Conservation (phyloP, 2,888 invertebrate genomes). For the Hololepta plana region DNA sequence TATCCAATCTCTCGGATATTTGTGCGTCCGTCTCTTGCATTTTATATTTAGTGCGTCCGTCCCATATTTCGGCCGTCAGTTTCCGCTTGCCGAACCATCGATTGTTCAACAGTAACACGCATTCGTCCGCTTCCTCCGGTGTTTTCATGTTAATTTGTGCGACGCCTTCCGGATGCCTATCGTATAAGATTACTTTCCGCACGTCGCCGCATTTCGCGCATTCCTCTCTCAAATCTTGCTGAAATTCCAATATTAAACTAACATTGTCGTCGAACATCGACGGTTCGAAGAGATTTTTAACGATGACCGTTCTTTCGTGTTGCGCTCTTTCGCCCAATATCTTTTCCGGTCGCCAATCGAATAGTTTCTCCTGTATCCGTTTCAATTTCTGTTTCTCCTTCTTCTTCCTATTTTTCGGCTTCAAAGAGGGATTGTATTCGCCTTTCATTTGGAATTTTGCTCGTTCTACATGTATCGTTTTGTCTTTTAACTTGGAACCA, state of each 20-base stretch:
- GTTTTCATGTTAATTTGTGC: conserved; percentile 81
- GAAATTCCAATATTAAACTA: conserved; percentile 73
- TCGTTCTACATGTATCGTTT: conserved; percentile 71
- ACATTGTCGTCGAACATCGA: conserved; percentile 81
- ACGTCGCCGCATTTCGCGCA: conserved; percentile 84
- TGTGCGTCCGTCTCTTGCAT: conserved; percentile 84
- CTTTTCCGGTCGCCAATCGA: conserved; percentile 95
- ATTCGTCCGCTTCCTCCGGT: conserved; percentile 82
- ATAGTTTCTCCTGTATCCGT: conserved; percentile 82
- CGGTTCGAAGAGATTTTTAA: conserved; percentile 85
- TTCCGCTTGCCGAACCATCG: conserved; percentile 79
- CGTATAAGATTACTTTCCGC: conserved; percentile 77
- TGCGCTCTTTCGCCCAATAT: conserved; percentile 69
- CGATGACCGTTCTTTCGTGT: conserved; percentile 78
- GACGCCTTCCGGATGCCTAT: conserved; percentile 87
- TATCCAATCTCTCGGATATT: conserved; percentile 56
- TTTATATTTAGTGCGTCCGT: conserved; percentile 77
- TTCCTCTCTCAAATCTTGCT: conserved; percentile 78
- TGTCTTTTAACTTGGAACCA: conserved; percentile 62
- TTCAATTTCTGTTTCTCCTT: conserved; percentile 80
- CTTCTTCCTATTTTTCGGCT: conserved; percentile 78
- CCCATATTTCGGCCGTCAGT: conserved; percentile 80
- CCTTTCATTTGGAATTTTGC: conserved; percentile 94
- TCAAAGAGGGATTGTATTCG: conserved; percentile 76
- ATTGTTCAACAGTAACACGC: conserved; percentile 71